Percentiles rank a stretch among this genome's conserved stretches.
Evolutionary conservation across 2,113 vertebrate genomes (phyloP).

Genomic region (Petrocephalus microphthalmus): DNA sequence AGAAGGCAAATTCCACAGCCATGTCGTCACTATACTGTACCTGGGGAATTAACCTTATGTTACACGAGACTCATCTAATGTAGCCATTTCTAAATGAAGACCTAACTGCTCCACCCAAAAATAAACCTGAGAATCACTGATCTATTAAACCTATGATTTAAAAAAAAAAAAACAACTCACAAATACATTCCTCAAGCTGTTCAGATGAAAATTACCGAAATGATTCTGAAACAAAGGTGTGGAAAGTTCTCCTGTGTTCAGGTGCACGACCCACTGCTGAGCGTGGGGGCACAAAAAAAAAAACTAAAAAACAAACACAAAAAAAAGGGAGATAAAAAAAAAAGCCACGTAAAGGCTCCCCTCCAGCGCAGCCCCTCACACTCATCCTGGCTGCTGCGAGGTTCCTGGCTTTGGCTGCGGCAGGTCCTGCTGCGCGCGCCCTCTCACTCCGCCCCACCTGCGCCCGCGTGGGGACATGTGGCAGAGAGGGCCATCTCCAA

Average conservation of each 20-base stretch:
- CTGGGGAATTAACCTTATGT: not conserved
- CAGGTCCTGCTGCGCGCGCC: not conserved
- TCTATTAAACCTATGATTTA: not conserved
- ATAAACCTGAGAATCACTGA: not conserved
- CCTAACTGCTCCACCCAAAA: not conserved
- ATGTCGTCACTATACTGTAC: not conserved
- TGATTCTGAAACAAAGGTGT: not conserved
- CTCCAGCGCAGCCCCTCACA: not conserved
- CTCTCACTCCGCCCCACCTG: constrained; percentile 10
- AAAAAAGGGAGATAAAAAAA: not conserved
- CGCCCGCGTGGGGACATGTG: constrained; percentile 2
- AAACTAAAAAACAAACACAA: not conserved
- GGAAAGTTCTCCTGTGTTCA: constrained; percentile 6
- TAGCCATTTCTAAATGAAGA: not conserved
- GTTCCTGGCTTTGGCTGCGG: not conserved
- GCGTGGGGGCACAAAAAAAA: not conserved
- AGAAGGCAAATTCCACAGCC: not conserved
- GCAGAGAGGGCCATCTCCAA: constrained; percentile 2
- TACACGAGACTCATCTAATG: not conserved
- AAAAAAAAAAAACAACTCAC: not conserved
- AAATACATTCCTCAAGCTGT: constrained; percentile 5
- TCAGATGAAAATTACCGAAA: not conserved
- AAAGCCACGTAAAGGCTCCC: not conserved
- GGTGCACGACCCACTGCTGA: not conserved
- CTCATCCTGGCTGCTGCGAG: not conserved